Evolutionary conservation across 2,888 invertebrate genomes (phyloP).

Genomic region (Polyploca ridens): DNA sequence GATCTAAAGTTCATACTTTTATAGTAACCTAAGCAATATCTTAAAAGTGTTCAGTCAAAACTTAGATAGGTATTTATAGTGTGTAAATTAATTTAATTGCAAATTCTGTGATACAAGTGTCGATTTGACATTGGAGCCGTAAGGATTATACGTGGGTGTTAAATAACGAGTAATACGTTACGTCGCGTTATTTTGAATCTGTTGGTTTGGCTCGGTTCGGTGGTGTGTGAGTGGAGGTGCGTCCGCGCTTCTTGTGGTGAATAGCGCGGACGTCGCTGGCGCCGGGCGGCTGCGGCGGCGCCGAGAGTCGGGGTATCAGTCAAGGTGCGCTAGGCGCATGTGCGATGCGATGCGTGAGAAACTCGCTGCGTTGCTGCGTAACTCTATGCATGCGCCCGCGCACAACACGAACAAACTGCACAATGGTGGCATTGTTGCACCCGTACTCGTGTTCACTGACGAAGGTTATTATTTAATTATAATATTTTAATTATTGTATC

Average conservation of each 20-base stretch:
- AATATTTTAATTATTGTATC: neutral
- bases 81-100: constrained; percentile 11
- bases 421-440: constrained; percentile 62
- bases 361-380: constrained; percentile 70
- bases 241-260: constrained; percentile 26
- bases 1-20: constrained; percentile 34
- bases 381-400: constrained; percentile 63
- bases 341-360: constrained; percentile 81
- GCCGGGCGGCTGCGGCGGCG: constrained; percentile 42
- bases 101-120: constrained; percentile 31
- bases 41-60: constrained; percentile 21
- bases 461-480: constrained; percentile 55
- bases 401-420: constrained; percentile 66
- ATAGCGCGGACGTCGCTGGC: constrained; percentile 45
- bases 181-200: constrained; percentile 47
- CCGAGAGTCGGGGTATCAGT: constrained; percentile 28
- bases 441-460: constrained; percentile 69
- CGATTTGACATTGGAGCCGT: constrained; percentile 39
- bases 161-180: constrained; percentile 33
- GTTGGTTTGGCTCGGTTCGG: constrained; percentile 36
- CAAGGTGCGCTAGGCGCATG: constrained; percentile 45
- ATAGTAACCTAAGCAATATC: constrained; percentile 36
- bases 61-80: constrained; percentile 22
- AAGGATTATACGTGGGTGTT: constrained; percentile 42
- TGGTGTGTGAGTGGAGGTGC: constrained; percentile 28